These are phyloP conservation scores for Zelleria hepariella DNA, from an alignment of 2,888 invertebrate genomes.

Conservation along the genomic window DNA sequence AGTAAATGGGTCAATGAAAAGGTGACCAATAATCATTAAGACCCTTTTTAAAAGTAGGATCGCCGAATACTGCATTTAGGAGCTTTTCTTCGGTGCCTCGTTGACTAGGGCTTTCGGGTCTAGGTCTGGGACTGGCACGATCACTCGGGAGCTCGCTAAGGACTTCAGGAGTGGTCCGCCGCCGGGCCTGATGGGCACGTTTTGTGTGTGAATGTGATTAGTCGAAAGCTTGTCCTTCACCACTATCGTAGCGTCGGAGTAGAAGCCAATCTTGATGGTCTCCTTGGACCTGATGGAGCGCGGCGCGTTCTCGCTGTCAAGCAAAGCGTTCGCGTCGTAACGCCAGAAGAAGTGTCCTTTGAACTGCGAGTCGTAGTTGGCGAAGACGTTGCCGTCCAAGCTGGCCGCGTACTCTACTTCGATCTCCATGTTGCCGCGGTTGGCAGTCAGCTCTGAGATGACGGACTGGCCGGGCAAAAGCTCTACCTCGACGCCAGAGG, in stretches of 20 bases:
- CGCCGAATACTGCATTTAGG: no score
- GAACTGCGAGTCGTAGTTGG: constrained; percentile 13
- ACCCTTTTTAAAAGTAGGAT: no score
- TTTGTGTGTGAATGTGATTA: background rate
- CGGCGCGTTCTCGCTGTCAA: constrained; percentile 7
- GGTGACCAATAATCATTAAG: no score
- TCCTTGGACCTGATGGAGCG: constrained; percentile 9
- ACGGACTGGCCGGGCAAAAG: constrained; percentile 1
- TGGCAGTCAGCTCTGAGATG: constrained; percentile 3
- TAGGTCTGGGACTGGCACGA: background rate
- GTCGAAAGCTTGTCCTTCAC: background rate
- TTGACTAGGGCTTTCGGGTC: background rate
- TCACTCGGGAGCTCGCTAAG: no score
- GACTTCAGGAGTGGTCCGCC: no score
- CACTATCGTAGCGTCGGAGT: constrained; percentile 11
- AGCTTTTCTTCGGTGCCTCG: background rate
- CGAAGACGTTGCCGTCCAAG: constrained; percentile 16
- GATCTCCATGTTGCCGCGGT: constrained; percentile 6
- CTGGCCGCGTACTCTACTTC: constrained; percentile 17
- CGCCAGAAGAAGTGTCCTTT: constrained; percentile 21
- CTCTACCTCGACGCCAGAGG: background rate
- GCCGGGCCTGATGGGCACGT: background rate
- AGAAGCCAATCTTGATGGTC: constrained; percentile 14
- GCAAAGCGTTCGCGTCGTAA: constrained; percentile 12
- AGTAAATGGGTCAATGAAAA: no score